Conservation (phyloP, 2,113 vertebrate genomes). For the Albula goreensis region DNA sequence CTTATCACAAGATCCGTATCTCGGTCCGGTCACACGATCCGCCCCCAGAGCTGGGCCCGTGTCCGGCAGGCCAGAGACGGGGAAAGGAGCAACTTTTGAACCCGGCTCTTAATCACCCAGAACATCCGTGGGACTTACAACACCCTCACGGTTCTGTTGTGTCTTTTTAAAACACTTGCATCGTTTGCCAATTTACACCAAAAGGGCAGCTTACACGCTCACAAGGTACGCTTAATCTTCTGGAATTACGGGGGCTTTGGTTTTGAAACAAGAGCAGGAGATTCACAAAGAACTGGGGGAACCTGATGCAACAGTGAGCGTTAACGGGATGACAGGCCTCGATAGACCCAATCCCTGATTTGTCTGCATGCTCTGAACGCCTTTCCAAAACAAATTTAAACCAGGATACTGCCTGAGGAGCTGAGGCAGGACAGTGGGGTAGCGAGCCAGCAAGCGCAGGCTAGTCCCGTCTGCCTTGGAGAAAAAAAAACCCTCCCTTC, state of each 20-base stretch:
- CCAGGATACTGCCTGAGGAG: background rate
- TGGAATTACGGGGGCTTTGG: background rate
- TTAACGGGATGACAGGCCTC: background rate
- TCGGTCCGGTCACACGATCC: slow-evolving; percentile 43
- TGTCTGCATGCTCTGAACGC: background rate
- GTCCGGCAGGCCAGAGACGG: background rate
- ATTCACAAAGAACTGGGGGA: background rate
- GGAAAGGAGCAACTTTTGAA: background rate
- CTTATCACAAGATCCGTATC: slow-evolving; percentile 22
- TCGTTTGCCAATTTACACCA: background rate
- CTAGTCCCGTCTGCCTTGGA: background rate
- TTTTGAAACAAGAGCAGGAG: slow-evolving; percentile 5
- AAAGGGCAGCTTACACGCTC: background rate
- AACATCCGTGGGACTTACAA: background rate
- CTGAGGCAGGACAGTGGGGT: background rate
- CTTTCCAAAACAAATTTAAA: background rate
- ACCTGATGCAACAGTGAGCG: background rate
- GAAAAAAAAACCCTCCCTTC: background rate
- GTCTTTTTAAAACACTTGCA: background rate
- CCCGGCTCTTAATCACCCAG: background rate
- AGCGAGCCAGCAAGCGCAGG: background rate
- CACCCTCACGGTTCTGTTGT: background rate
- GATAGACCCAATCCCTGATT: background rate
- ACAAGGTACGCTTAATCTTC: background rate
- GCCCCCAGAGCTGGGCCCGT: slow-evolving; percentile 32